phyloP scores from a whole-genome alignment of 2,888 invertebrate genomes.

The Lasioglossum vierecki region DNA sequence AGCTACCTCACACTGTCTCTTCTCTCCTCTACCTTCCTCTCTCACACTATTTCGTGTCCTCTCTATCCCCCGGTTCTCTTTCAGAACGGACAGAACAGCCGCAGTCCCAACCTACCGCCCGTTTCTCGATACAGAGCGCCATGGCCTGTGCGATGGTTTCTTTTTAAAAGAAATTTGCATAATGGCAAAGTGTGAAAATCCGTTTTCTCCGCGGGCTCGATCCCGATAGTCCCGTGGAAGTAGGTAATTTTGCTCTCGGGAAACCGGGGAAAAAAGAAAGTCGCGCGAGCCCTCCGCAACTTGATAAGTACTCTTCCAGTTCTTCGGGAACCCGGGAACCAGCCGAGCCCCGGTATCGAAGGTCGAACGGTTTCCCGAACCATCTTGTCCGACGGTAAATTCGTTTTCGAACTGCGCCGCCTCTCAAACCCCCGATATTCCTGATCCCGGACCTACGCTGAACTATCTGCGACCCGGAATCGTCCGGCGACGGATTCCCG shows the following conservation, averaged over 20 bases:
- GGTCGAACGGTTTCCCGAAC: constrained; percentile 47
- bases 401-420: constrained; percentile 46
- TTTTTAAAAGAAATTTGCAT: constrained; percentile 78
- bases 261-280: constrained; percentile 29
- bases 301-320: constrained; percentile 61
- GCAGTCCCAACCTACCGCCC: background rate
- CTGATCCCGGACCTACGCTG: background rate
- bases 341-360: constrained; percentile 49
- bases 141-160: constrained; percentile 65
- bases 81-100: constrained; percentile 31
- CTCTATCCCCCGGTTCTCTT: background rate
- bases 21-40: background rate
- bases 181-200: constrained; percentile 79
- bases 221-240: constrained; percentile 69
- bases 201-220: constrained; percentile 71
- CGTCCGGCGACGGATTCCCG: background rate
- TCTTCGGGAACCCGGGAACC: constrained; percentile 30
- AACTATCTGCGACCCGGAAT: background rate
- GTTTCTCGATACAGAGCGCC: constrained; percentile 45
- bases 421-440: constrained; percentile 25
- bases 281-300: constrained; percentile 59
- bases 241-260: constrained; percentile 68
- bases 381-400: constrained; percentile 38
- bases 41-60: background rate
- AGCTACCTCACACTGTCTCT: background rate